Evolutionary conservation across 1,140 invertebrate genomes (phyloP).

Genomic region (Hydropsyche tenuis): DNA sequence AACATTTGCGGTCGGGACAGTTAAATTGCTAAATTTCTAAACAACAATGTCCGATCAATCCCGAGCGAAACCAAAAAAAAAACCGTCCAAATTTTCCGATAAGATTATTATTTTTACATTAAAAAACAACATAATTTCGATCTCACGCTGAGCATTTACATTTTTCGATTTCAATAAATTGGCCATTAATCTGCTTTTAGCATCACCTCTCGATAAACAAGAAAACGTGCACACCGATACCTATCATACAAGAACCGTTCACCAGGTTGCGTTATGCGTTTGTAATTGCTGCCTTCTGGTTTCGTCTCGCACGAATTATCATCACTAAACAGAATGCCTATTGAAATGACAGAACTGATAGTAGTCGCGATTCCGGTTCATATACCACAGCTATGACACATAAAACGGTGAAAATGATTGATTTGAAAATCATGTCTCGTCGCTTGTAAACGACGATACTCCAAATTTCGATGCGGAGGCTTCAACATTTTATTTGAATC

Average conservation of each 20-base stretch:
- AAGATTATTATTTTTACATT: too few relatives aligned
- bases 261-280: too few relatives aligned
- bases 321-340: not conserved
- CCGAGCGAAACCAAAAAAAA: too few relatives aligned
- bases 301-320: too few relatives aligned
- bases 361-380: constrained; percentile 3
- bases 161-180: not conserved
- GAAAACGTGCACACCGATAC: not conserved
- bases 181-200: not conserved
- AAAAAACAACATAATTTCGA: too few relatives aligned
- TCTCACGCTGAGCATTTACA: not conserved
- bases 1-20: constrained; percentile 32
- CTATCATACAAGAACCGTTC: too few relatives aligned
- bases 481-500: not conserved
- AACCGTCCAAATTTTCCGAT: too few relatives aligned
- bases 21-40: constrained; percentile 33
- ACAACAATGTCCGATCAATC: not conserved
- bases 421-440: constrained; percentile 23
- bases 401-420: constrained; percentile 13
- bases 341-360: not conserved
- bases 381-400: not conserved
- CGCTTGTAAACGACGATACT: not conserved
- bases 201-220: constrained; percentile 9
- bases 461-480: not conserved
- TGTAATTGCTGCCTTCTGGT: too few relatives aligned